Base-by-base conservation (phyloP, 2,888 invertebrate genomes). In the Dicyrtomina minuta region DNA sequence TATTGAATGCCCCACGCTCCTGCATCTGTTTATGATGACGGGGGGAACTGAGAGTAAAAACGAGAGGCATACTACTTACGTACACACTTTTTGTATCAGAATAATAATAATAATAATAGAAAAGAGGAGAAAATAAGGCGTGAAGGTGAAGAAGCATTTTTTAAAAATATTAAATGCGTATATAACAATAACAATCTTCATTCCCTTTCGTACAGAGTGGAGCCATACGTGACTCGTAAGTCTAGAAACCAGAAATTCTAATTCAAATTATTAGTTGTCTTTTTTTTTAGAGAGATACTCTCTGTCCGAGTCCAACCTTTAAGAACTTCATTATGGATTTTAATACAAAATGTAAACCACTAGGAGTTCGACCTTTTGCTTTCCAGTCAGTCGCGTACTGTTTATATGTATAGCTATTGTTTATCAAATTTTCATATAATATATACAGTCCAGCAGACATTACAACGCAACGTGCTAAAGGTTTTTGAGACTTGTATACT, bases 221-320 rank as follows among this genome's bases (percentile, higher is more conserved):
- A 60, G 41, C 59, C 59, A 43, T 60, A 60, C 59, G 59, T 60
- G 59, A 41, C 43, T 60, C 20, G 5, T 51, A n/a, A 17, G 22
- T 51, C 15, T 51, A 12, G 10, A 51, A 20, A 51, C 4, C 8
- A 33, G 3, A 33, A 33, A 33, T 33, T 5, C 33, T 3, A 33
- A 33, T 55, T 55, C 33, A 8, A 33, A 33, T 55, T 55, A 26
- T 26, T 22, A 51, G 17, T 17, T 20, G 2, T 17, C 2, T 22
- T 51, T 51, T 51, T 51, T 51, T 17, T 17, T 15, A 15, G 15
- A 17, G 13, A 46, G 46, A 10, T 51, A 12, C 51, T 51, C 33
- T 33, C 3, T 33, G n/a, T n/a, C n/a, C n/a, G n/a, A n/a, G n/a
- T n/a, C n/a, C 33, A 33, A 33, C 3, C 33, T 8, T 33, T 33